A percentile compares a stretch with the other conserved stretches of the same genome.
Conservation (phyloP, 2,888 invertebrate species). For the Drosophila subquinaria region DNA sequence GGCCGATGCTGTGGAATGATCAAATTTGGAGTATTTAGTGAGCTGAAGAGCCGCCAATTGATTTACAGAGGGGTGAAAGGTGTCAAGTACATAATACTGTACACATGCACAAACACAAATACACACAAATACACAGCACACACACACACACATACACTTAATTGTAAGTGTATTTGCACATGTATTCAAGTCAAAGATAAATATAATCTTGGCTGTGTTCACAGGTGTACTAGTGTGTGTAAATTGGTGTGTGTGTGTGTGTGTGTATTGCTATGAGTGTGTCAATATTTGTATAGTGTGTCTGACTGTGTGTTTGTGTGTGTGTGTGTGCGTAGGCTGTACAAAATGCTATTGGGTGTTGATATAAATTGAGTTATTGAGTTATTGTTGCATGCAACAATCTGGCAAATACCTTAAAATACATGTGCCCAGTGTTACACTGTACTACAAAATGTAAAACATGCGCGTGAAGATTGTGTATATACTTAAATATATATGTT, state of each 20-base stretch:
- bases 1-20: slow-evolving; percentile 89
- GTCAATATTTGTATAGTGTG: slow-evolving; percentile 23
- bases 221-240: slow-evolving; percentile 17
- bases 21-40: slow-evolving; percentile 18
- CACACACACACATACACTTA: not conserved
- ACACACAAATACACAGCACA: not conserved
- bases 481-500: not conserved
- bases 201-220: slow-evolving; percentile 12
- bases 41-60: slow-evolving; percentile 7
- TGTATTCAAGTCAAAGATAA: slow-evolving; percentile 25
- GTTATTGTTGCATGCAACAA: slow-evolving; percentile 5
- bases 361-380: slow-evolving; percentile 7
- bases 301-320: slow-evolving; percentile 11
- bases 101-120: not conserved
- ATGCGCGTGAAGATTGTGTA: not conserved
- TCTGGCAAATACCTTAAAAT: slow-evolving; percentile 10
- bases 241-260: slow-evolving; percentile 17
- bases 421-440: slow-evolving; percentile 2
- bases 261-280: slow-evolving; percentile 9
- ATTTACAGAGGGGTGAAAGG: not conserved
- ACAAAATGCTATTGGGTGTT: slow-evolving; percentile 11
- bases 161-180: slow-evolving; percentile 19
- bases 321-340: slow-evolving; percentile 6
- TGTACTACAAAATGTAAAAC: not conserved
- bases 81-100: slow-evolving; percentile 10